A percentile compares a stretch with the other conserved stretches of the same genome.
These are phyloP conservation scores for Cyprinodon diabolis DNA, from an alignment of 2,797 vertebrate genomes.

Conservation along the genomic window DNA sequence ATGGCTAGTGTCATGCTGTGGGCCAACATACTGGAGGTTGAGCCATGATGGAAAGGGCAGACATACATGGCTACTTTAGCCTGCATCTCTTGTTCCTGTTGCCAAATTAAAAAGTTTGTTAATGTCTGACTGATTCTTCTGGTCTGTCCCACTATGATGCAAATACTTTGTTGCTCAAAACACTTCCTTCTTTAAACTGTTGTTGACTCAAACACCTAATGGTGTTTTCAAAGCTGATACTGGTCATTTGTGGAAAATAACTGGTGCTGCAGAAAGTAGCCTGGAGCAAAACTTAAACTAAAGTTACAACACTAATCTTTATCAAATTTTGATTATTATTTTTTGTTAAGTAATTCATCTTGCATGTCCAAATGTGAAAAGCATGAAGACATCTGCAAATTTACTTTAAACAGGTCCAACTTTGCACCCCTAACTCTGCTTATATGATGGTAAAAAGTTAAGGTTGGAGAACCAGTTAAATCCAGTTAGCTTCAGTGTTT, in stretches of 20 bases:
- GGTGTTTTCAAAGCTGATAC: not conserved
- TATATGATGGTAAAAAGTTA: no score
- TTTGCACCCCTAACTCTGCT: no score
- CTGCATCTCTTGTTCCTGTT: not conserved
- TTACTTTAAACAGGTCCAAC: not conserved
- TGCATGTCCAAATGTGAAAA: not conserved
- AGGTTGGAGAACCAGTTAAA: no score
- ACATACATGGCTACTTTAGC: not conserved
- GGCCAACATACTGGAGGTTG: not conserved
- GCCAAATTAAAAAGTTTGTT: constrained; percentile 10
- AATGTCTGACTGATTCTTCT: constrained; percentile 32
- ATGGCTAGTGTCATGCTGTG: not conserved
- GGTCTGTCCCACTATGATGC: constrained; percentile 17
- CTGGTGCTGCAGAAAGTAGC: not conserved
- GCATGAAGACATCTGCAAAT: not conserved
- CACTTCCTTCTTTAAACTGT: constrained; percentile 6
- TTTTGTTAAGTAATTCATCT: no score
- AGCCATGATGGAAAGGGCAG: not conserved
- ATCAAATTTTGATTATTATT: not conserved
- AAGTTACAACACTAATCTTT: not conserved
- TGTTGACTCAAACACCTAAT: not conserved
- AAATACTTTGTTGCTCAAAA: constrained; percentile 19
- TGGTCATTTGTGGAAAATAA: not conserved
- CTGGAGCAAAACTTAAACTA: not conserved
- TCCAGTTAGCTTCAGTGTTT: no score